Evolutionary conservation across 1,140 invertebrate species (phyloP).

Genomic region (Plectrocnemia conspersa): DNA sequence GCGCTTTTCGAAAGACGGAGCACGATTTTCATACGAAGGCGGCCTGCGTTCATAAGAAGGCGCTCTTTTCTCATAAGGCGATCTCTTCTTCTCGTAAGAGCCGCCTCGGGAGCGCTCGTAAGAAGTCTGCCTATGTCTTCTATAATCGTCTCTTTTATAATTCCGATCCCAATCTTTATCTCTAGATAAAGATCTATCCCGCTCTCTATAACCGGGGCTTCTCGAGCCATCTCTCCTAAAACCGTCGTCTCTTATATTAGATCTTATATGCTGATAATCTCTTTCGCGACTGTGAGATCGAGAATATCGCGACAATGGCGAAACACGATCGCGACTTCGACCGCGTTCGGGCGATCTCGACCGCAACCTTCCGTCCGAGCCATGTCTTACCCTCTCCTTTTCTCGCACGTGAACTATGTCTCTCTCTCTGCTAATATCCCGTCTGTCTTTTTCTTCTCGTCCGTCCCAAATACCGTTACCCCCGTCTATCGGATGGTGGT

Average conservation of each 20-base stretch:
- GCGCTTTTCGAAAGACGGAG: constrained; percentile 45
- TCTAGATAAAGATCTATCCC: constrained; percentile 41
- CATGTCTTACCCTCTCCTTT: constrained; percentile 39
- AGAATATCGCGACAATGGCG: constrained; percentile 47
- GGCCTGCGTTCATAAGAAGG: constrained; percentile 27
- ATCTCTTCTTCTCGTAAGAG: constrained; percentile 42
- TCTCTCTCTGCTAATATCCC: constrained; percentile 49
- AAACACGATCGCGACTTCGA: constrained; percentile 41
- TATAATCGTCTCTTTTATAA: constrained; percentile 51
- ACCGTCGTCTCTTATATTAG: constrained; percentile 47
- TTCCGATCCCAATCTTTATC: constrained; percentile 50
- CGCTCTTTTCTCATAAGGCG: constrained; percentile 35
- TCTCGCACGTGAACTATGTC: constrained; percentile 43
- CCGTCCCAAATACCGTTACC: constrained; percentile 46
- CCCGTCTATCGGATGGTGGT: constrained; percentile 52
- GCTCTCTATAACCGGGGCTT: constrained; percentile 44
- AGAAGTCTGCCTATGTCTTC: constrained; percentile 44
- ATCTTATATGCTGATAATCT: constrained; percentile 47
- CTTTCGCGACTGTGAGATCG: constrained; percentile 52
- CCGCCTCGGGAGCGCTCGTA: constrained; percentile 47
- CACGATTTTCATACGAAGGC: constrained; percentile 43
- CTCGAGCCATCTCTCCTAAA: constrained; percentile 42
- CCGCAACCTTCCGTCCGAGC: constrained; percentile 40
- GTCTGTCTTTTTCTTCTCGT: constrained; percentile 44
- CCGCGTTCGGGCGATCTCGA: constrained; percentile 38